Evolutionary conservation across 2,888 invertebrate genomes (phyloP), one percentile per base, ranked within the genome.

Genomic region (Coecobrya sp.): DNA sequence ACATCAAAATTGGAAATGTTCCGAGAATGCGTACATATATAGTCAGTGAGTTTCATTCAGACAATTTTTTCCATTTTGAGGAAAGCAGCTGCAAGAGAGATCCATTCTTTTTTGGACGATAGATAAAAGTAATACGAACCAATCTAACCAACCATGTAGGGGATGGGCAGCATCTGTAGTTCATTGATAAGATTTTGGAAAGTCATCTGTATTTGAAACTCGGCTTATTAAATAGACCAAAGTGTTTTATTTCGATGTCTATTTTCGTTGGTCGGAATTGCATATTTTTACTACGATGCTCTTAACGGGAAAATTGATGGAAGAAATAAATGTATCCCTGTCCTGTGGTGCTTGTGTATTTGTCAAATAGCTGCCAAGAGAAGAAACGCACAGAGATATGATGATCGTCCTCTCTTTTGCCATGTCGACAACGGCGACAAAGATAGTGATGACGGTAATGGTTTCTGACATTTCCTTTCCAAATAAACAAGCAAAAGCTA

Each of bases 361-460:
- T 79, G 86, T 88, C 87, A 88, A 88, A 79, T 88, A 25, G 27
- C 16, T 65, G 65, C 30, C 49, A 11, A 52, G n/a, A 76, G n/a
- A 45, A 45, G 8, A 76, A 76, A 22, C 3, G 11, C 11, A 30
- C 3, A 36, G 7, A 36, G 7, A 3, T 16, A 11, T 19, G 42
- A 52, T 25, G 79, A 42, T 73, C 42, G 19, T 73, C 22, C 3
- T 65, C 30, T 68, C 68, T 13, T 68, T 11, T 8, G 22, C 3
- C 16, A 30, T 70, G 65, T 27, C 65, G 65, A 65, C 70, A 70
- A 70, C 70, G 36, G n/a, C 36, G 36, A 70, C 70, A 36, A 65
- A 59, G 86, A 86, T 86, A 62, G 52, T 62, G 85, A 68, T 85
- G 85, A 68, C 68, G 86, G 16, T 76, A 73, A 73, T 86, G 73